Base-by-base conservation (phyloP, 2,113 vertebrate species). In the Tachuris rubrigastra region DNA sequence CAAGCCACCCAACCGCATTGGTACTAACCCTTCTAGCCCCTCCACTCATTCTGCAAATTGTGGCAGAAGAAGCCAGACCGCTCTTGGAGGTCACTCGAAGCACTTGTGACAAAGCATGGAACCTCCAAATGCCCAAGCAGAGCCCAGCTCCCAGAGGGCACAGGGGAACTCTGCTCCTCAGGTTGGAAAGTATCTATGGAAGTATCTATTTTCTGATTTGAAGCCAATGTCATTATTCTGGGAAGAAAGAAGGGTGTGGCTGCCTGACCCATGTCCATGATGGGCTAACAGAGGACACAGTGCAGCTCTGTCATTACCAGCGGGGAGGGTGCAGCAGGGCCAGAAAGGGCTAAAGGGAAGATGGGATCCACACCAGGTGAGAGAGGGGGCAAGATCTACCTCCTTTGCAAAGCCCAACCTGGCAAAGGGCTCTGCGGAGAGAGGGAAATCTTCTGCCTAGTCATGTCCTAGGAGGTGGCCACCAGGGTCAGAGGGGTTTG, bases 171-270 rank as follows among this genome's bases (percentile, higher is more conserved):
- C 50, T 39, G 25, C 14, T 77, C 28, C 30, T 76, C 68, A 59
- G n/a, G 9, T 13, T 42, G 37, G 31, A 10, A 69, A 83, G 33
- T 17, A 58, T 30, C 25, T 60, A 42, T 1, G 2, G 2, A 41
- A 73, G 62, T 18, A 80, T 50, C 14, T 35, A 27, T 18, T 50
- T 19, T 56, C 47, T 49, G 20, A 47, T 66, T 85, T 87, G 47
- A 77, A 87, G 46, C 15, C 53, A 82, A 18, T 37, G 22, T 6
- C 35, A 73, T 67, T 50, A 55, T 72, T 53, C 62, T 14, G 56
- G 69, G 63, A 89, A 60, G 66, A 63, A 78, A 74, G 66, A 73
- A 73, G 83, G 76, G 89, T 92, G 95, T 65, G 86, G 79, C 86
- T 93, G 91, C 39, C 50, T 0, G 0, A n/a, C 24, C 52, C 49